Evolutionary conservation across 2,797 vertebrate genomes (phyloP), one percentile per base, ranked within the genome.

Genomic region (Thaleichthys pacificus): DNA sequence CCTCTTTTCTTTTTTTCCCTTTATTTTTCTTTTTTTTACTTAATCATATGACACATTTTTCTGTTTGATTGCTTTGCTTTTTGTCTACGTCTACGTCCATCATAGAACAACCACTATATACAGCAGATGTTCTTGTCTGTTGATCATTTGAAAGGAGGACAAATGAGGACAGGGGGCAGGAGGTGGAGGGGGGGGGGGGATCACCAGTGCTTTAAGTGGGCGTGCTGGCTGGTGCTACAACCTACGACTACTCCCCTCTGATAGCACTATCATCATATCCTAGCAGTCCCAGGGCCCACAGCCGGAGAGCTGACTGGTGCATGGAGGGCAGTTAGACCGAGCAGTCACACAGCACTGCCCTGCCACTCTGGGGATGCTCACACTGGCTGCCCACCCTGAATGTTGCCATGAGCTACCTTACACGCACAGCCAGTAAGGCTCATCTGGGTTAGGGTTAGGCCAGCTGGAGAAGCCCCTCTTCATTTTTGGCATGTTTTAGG

Each of bases 81-180:
- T 66, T 66, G 24, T 61, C 26, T 28, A 74, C 24, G 24, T 61
- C 26, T 28, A 74, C 24, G 24, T 69, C 66, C 80, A 82, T 62
- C 68, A 49, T 58, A 80, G 68, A 86, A 83, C 87, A 88, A 92
- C 92, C 91, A 93, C 92, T 94, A 88, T 71, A 84, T 72, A 28
- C 72, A 81, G 77, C 82, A 80, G 71, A 70, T 71, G 47, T 64
- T 72, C 80, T 82, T 74, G 72, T 91, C 80, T 76, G 76, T 69
- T 64, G 61, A 68, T 74, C 69, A 82, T 82, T 88, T 82, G 81
- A 76, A 88, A 73, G 64, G 73, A 66, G 54, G 21, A n/a, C 42
- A 42, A 22, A 21, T 47, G 75, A 14, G 38, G 15, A 35, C 2
- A 32, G 32, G 15, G 6, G 2, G 7, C 4, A 19, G 51, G 47